Base-by-base conservation (phyloP, 2,888 invertebrate genomes). In the Pogonocherus hispidulus region DNA sequence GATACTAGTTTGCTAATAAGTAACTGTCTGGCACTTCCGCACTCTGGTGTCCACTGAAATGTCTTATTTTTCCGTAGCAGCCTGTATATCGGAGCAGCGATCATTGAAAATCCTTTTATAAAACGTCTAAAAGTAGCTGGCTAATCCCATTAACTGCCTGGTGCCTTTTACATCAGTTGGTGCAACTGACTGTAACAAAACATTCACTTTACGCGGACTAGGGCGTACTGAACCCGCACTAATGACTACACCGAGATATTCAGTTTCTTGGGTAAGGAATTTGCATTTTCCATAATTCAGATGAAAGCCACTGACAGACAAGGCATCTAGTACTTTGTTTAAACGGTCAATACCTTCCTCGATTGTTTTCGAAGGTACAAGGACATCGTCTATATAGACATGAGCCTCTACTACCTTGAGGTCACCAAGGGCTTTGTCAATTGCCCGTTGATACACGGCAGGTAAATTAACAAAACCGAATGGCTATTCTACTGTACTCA, bases 201-300 rank as follows among this genome's bases (percentile, higher is more conserved):
- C 76, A 57, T 67, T 75, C 74, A 19, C 63, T 67, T 77, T 77
- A n/a, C 63, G 56, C 6, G 62, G 55, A 52, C 72, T 73, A 2
- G 74, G 75, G 18, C 56, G 20, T 6, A 77, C 37, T 37, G 52
- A 52, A 9, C 74, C 73, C 11, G 59, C 66, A 44, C 65, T 63
- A n/a, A 77, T 16, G 8, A 74, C 54, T 27, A 69, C 62, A 35
- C 74, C 76, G 8, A 78, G 51, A 64, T 77, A 77, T 67, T 77
- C 74, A 18, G 67, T 71, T 49, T 66, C 49, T 16, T 14, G 49
- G n/a, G n/a, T n/a, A n/a, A n/a, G n/a, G n/a, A 76, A 77, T 11
- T 0, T 47, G 59, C 71, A 74, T 59, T 77, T 77, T 66, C 69
- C 57, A 22, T 49, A 66, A 44, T 71, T 77, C 14, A 76, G 46